A percentile compares a stretch with the other conserved stretches of the same genome.
Conservation (phyloP, 2,797 vertebrate species). For the Falco columbarius region DNA sequence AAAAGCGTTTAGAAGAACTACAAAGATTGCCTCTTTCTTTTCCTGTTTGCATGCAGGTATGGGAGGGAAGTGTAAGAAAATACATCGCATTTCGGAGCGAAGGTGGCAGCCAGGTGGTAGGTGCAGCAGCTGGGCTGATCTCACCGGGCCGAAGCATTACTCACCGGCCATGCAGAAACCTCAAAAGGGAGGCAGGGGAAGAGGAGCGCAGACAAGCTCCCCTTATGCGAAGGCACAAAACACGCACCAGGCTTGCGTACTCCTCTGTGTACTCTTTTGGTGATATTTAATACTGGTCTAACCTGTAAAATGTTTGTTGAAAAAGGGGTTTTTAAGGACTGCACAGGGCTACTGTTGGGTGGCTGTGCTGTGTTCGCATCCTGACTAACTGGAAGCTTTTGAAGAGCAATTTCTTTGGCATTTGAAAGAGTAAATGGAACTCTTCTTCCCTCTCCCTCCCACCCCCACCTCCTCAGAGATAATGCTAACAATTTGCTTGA, state of each 20-base stretch:
- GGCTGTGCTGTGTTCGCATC: neutral
- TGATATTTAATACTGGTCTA: neutral
- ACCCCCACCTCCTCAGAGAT: neutral
- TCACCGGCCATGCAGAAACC: accelerated
- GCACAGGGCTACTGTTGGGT: neutral
- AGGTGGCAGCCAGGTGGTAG: neutral
- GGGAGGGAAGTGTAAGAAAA: neutral
- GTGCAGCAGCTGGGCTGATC: neutral
- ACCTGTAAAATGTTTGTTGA: neutral
- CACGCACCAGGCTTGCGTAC: neutral
- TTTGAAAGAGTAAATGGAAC: neutral
- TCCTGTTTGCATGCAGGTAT: neutral
- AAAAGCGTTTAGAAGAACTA: neutral
- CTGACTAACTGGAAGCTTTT: neutral
- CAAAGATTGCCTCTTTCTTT: neutral
- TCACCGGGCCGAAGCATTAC: accelerated
- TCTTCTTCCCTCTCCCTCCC: too few species aligned
- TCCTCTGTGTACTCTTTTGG: neutral
- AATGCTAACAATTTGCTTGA: neutral
- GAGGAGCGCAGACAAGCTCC: neutral
- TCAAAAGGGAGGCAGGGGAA: neutral
- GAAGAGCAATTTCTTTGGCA: neutral
- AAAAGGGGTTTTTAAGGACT: neutral
- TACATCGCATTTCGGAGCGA: neutral
- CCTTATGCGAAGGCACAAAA: neutral